A percentile compares a stretch with the other conserved stretches of the same genome.
phyloP scores from a whole-genome alignment of 1,140 invertebrate genomes.

The Drosophila asahinai region DNA sequence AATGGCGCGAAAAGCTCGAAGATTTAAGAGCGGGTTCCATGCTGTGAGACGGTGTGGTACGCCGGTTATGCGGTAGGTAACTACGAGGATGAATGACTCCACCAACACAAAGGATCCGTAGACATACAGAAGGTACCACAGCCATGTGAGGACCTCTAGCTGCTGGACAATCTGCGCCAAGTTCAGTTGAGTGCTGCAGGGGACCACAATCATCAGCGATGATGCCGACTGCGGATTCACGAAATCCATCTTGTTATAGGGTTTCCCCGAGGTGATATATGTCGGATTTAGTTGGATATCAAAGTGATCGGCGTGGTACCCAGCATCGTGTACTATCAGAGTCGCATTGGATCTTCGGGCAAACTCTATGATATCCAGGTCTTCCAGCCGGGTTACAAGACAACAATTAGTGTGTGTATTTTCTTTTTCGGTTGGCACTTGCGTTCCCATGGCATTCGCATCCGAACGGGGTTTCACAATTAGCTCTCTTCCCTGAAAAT shows the following conservation, averaged over 20 bases:
- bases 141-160: not conserved
- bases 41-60: not conserved
- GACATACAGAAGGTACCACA: not conserved
- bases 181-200: slow-evolving; percentile 20
- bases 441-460: no score
- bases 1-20: slow-evolving; percentile 30
- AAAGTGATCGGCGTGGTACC: not conserved
- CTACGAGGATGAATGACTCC: slow-evolving; percentile 16
- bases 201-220: slow-evolving; percentile 17
- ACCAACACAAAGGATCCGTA: slow-evolving; percentile 25
- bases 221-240: no score
- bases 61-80: not conserved
- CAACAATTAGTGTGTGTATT: not conserved
- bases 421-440: not conserved
- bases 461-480: not conserved
- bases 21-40: slow-evolving; percentile 15
- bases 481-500: not conserved
- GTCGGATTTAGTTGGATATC: not conserved
- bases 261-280: not conserved
- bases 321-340: not conserved
- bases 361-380: not conserved
- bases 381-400: not conserved
- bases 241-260: not conserved
- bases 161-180: slow-evolving; percentile 11
- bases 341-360: not conserved